Evolutionary conservation across 2,797 vertebrate genomes (phyloP).

Genomic region (Ptychobarbus kaznakovi): DNA sequence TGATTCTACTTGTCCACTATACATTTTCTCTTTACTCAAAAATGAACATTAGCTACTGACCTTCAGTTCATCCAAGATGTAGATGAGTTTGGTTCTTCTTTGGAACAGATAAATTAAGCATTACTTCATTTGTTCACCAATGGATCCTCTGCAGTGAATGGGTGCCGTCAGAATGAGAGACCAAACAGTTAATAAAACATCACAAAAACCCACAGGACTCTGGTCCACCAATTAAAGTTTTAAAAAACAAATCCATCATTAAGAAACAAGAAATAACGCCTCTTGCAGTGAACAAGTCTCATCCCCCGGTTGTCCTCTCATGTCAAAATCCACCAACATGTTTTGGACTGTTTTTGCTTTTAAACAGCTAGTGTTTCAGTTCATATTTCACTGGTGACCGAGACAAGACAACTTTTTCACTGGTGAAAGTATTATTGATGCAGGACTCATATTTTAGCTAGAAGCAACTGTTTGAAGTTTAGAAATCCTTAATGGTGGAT

Average conservation of each 20-base stretch:
- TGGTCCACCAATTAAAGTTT: no score
- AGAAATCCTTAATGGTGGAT: neutral
- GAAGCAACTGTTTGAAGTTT: neutral
- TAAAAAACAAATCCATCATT: neutral
- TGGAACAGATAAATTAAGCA: neutral
- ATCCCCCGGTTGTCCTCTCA: neutral
- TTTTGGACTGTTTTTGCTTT: neutral
- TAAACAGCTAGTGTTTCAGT: neutral
- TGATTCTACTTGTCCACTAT: conserved; percentile 42
- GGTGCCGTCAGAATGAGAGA: no score
- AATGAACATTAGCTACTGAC: neutral
- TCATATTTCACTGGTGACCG: neutral
- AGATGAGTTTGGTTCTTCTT: neutral
- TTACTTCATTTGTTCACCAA: neutral
- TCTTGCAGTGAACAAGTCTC: neutral
- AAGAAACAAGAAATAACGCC: neutral
- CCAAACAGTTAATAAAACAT: neutral
- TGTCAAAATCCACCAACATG: neutral
- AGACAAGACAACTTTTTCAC: neutral
- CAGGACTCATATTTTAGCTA: neutral
- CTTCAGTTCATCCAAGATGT: neutral
- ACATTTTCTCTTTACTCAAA: conserved; percentile 42
- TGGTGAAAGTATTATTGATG: neutral
- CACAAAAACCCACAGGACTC: neutral
- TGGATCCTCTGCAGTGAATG: neutral